Evolutionary conservation across 2,797 vertebrate species (phyloP).

Genomic region (Megaceryle alcyon): DNA sequence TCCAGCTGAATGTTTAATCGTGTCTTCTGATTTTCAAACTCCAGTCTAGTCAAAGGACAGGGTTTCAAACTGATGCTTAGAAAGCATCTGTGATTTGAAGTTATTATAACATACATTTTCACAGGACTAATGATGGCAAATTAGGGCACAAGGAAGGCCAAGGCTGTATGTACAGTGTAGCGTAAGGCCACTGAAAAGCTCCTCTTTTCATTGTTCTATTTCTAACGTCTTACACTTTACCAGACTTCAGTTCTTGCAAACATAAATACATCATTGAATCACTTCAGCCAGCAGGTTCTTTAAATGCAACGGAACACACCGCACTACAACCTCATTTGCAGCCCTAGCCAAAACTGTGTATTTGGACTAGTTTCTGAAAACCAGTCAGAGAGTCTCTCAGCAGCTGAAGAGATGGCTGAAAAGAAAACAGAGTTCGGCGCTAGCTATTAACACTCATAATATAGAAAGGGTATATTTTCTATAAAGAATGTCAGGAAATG

Average conservation of each 20-base stretch:
- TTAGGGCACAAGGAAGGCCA: not conserved
- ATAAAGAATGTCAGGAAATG: not conserved
- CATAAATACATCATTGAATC: not conserved
- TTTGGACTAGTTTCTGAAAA: not conserved
- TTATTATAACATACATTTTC: not conserved
- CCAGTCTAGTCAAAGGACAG: conserved; percentile 80
- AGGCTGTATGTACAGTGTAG: not conserved
- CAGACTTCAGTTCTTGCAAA: not conserved
- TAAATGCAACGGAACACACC: not conserved
- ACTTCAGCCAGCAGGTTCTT: not conserved
- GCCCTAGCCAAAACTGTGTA: not conserved
- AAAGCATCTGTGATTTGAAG: not conserved
- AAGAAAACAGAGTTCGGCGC: not conserved
- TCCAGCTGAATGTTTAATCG: conserved; percentile 85
- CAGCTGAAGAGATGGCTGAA: not conserved
- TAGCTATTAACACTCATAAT: not conserved
- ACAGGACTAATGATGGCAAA: not conserved
- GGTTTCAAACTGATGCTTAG: not conserved
- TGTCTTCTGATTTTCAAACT: conserved; percentile 90
- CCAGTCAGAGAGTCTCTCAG: not conserved
- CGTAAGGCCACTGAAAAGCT: not conserved
- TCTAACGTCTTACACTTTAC: not conserved
- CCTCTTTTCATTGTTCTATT: not conserved
- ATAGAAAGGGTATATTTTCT: not conserved
- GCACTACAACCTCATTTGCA: not conserved